These are phyloP conservation scores for Trogon surrucura DNA, from an alignment of 2,113 vertebrate species.

Conservation along the genomic window DNA sequence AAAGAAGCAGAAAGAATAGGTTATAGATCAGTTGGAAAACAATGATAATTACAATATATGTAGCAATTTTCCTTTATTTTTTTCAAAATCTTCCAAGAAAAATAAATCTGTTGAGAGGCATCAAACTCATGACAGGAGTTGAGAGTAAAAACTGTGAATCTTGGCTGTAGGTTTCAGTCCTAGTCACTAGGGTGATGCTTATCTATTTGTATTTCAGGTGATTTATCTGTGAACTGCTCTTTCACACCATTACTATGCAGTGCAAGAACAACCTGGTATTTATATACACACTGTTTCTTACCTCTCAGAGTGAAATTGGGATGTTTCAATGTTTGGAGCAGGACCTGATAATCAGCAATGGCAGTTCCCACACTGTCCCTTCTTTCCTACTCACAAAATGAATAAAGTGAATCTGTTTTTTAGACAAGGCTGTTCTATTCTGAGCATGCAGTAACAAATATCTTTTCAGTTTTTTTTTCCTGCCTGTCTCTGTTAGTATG, in stretches of 20 bases:
- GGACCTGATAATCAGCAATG: background rate
- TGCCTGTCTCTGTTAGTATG: background rate
- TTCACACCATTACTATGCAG: background rate
- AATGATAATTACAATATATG: background rate
- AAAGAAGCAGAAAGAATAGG: background rate
- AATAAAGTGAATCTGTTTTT: background rate
- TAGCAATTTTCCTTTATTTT: background rate
- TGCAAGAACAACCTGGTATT: background rate
- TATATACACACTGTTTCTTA: background rate
- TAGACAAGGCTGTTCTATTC: background rate
- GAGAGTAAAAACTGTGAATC: background rate
- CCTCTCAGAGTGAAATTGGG: background rate
- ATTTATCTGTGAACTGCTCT: background rate
- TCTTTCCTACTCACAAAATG: background rate
- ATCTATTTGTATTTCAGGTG: background rate
- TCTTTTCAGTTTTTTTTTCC: background rate
- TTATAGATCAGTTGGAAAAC: background rate
- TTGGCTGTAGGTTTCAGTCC: background rate
- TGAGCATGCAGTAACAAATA: background rate
- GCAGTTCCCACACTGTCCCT: background rate
- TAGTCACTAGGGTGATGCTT: background rate
- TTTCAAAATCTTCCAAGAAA: background rate
- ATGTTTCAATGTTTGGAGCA: background rate
- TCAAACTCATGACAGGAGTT: background rate
- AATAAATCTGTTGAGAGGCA: background rate